phyloP scores from a whole-genome alignment of 2,113 vertebrate genomes.

The Mustela lutreola region DNA sequence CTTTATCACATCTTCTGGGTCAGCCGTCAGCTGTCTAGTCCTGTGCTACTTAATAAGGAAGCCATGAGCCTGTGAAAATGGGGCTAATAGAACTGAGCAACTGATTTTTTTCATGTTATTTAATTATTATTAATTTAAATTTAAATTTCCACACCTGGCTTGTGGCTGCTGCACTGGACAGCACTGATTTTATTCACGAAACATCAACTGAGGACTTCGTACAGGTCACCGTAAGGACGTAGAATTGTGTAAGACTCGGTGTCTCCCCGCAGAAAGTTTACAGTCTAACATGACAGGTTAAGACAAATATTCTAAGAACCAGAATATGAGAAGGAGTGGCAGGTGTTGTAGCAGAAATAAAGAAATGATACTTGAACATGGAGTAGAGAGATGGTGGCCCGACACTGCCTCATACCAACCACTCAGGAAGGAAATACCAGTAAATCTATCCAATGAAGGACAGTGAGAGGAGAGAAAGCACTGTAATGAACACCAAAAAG shows the following conservation, averaged over 20 bases:
- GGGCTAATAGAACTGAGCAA: background rate
- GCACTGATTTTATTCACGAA: background rate
- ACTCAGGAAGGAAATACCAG: background rate
- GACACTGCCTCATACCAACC: background rate
- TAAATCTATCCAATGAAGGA: background rate
- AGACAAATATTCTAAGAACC: background rate
- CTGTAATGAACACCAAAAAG: background rate
- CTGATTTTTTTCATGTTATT: slow-evolving; percentile 17
- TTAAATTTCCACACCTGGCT: background rate
- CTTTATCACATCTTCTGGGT: slow-evolving; percentile 31
- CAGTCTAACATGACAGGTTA: background rate
- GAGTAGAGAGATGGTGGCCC: background rate
- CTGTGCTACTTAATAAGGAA: background rate
- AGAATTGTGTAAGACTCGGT: background rate
- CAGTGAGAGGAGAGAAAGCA: background rate
- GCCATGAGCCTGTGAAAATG: background rate
- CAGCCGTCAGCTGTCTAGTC: background rate
- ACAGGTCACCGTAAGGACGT: background rate
- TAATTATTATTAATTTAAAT: slow-evolving; percentile 23
- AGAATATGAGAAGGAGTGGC: background rate
- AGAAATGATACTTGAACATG: background rate
- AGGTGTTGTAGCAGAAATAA: background rate
- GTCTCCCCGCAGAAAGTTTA: background rate
- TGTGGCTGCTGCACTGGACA: background rate
- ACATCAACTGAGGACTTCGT: background rate